phyloP scores from a whole-genome alignment of 2,797 vertebrate genomes.

The Manis crassicaudata region DNA sequence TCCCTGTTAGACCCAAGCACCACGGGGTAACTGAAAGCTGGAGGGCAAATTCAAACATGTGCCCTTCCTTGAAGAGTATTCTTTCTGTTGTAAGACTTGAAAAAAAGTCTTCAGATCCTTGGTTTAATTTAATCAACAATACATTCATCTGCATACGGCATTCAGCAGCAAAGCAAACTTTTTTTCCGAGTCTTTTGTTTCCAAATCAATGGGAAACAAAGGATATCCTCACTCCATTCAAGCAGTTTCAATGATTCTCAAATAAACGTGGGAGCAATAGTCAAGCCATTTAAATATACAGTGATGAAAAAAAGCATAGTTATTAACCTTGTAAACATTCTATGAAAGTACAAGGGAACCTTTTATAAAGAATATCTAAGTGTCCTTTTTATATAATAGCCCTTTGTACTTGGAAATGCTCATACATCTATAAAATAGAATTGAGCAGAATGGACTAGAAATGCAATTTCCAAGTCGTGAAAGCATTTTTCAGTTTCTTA shows the following conservation, averaged over 20 bases:
- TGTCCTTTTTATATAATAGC: constrained; percentile 20
- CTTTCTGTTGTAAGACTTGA: neutral
- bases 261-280: neutral
- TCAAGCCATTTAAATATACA: neutral
- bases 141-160: neutral
- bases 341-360: neutral
- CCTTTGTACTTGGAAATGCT: constrained; percentile 39
- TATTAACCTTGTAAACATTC: constrained; percentile 29
- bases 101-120: neutral
- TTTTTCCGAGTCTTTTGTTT: constrained; percentile 24
- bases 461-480: neutral
- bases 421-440: constrained; percentile 3
- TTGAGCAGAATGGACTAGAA: neutral
- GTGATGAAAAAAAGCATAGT: constrained; percentile 13
- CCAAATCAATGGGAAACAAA: constrained; percentile 60
- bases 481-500: neutral
- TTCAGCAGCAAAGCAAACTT: constrained; percentile 37
- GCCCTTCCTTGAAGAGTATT: rapidly evolving
- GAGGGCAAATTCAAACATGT: neutral
- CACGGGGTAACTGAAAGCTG: neutral
- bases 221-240: neutral
- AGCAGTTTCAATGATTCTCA: neutral
- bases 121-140: neutral
- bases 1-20: neutral
- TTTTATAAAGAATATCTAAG: constrained; percentile 1